Percentiles rank a stretch among this genome's conserved stretches.
Conservation (phyloP, 2,113 vertebrate species). For the Macquaria ambigua region DNA sequence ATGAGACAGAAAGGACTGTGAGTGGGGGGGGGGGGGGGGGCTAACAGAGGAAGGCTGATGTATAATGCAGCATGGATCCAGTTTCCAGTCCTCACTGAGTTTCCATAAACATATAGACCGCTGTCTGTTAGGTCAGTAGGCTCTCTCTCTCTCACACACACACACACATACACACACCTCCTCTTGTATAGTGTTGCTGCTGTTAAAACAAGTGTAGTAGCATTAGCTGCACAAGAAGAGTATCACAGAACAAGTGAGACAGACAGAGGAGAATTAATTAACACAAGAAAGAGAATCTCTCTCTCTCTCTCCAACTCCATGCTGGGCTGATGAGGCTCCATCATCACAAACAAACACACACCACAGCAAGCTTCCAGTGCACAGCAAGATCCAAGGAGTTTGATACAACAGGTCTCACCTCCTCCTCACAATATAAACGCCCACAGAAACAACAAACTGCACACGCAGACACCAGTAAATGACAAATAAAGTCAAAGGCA, state of each 20-base stretch:
- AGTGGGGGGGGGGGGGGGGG: neutral
- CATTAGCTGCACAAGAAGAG: neutral
- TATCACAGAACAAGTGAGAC: neutral
- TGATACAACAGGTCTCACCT: slow-evolving; percentile 9
- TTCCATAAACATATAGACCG: slow-evolving; percentile 80
- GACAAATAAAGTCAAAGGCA: slow-evolving; percentile 50
- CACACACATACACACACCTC: slow-evolving; percentile 20
- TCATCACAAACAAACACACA: slow-evolving; percentile 4
- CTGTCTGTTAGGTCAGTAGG: slow-evolving; percentile 44
- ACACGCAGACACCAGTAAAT: neutral
- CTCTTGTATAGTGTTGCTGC: slow-evolving; percentile 10
- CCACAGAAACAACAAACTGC: neutral
- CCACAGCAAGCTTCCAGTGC: slow-evolving; percentile 7
- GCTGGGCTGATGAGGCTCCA: neutral
- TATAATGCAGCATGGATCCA: slow-evolving; percentile 76
- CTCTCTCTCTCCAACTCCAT: neutral
- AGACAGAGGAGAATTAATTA: neutral
- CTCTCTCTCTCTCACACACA: neutral
- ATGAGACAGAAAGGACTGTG: neutral
- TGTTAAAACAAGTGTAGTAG: slow-evolving; percentile 31
- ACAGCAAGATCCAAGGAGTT: neutral
- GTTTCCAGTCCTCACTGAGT: slow-evolving; percentile 78
- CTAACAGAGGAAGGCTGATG: slow-evolving; percentile 69
- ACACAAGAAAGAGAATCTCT: neutral
- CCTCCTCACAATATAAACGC: neutral